Evolutionary conservation across 2,113 vertebrate genomes (phyloP), one percentile per base, ranked within the genome.

Genomic region (Phrynosoma blainvillii): DNA sequence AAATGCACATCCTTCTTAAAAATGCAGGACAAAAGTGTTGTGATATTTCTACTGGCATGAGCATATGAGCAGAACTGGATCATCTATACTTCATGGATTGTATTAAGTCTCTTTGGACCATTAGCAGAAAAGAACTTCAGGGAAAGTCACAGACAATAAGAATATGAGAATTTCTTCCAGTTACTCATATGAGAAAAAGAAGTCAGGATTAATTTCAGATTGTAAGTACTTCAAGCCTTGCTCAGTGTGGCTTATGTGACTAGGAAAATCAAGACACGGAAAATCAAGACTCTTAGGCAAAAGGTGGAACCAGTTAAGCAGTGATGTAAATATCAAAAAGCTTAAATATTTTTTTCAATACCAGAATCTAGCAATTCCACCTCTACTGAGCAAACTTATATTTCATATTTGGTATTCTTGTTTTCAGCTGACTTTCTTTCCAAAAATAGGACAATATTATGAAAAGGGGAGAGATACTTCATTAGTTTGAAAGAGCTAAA

Each of bases 21-120:
- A 1, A 82, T 65, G 16, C 13, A 71, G 14, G 65, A 20, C 12
- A 20, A 0, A 81, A 12, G 56, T 11, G 14, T 79, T 91, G 30
- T 21, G 47, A 52, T 47, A 82, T 11, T 75, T 85, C 47, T 66
- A 27, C 68, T 79, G 23, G 27, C 5, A 52, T 82, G 18, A 56
- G 27, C 20, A 73, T 47, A 47, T 47, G 47, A 7, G 47, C 47
- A 47, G 47, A 47, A 47, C 3, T 47, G 47, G 47, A 47, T 47
- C 47, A 32, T 3, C n/a, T 80, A 27, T 18, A 71, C 18, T 84
- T 84, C n/a, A 88, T 82, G 70, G 5, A 1, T 30, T 32, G 5
- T 82, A 73, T 76, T 27, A 73, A 82, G 14, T 32, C 7, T 73
- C 66, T 84, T 93, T 73, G 76, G 70, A 89, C 32, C 4, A n/a